Evolutionary conservation across 1,140 invertebrate species (phyloP).

Genomic region (Homalodisca vitripennis): DNA sequence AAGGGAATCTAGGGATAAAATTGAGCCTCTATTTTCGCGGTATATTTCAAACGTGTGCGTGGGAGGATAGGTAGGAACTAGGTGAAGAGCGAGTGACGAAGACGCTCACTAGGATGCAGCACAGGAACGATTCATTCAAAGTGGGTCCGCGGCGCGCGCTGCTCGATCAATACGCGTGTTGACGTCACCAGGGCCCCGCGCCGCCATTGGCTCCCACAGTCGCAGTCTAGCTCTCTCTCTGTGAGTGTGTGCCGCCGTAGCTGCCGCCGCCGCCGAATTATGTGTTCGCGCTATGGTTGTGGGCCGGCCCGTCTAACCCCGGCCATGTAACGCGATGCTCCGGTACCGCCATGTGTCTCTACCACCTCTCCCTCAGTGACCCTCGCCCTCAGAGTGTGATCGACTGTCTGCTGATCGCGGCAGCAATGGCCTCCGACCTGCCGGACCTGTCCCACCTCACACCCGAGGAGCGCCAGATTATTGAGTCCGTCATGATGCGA

Average conservation of each 20-base stretch:
- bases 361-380: too few relatives aligned
- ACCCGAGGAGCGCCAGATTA: constrained; percentile 95
- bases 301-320: not conserved
- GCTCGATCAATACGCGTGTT: not conserved
- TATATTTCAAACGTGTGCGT: not conserved
- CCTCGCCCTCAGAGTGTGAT: too few relatives aligned
- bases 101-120: not conserved
- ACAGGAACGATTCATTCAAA: not conserved
- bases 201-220: not conserved
- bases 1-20: too few relatives aligned
- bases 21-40: not conserved
- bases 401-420: not conserved
- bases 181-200: not conserved
- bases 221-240: not conserved
- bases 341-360: not conserved
- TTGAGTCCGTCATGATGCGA: constrained; percentile 93
- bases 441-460: constrained; percentile 98
- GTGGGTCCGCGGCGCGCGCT: not conserved
- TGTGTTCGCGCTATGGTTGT: not conserved
- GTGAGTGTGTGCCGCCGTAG: constrained; percentile 3
- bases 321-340: not conserved
- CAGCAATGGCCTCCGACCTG: constrained; percentile 58
- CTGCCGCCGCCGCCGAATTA: too few relatives aligned
- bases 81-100: too few relatives aligned
- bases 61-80: not conserved